These are phyloP conservation scores for Percopsis omiscomaycus DNA, from an alignment of 2,797 vertebrate genomes.

Conservation along the genomic window DNA sequence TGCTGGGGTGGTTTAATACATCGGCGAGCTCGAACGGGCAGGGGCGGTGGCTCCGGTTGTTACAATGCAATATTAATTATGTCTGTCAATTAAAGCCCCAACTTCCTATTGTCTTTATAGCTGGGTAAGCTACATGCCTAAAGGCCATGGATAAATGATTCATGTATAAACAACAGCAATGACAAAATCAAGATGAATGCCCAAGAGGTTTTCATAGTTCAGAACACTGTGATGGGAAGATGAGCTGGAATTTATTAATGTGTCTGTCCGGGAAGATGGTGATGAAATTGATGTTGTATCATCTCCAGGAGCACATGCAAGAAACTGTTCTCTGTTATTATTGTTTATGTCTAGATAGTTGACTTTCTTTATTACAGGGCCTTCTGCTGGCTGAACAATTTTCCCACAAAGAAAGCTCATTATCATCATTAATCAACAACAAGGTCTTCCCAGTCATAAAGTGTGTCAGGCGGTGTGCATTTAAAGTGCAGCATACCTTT, in stretches of 20 bases:
- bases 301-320: neutral
- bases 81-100: slow-evolving; percentile 26
- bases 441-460: no score
- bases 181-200: slow-evolving; percentile 18
- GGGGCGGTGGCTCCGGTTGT: no score
- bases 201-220: neutral
- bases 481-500: no score
- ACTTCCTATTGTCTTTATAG: slow-evolving; percentile 28
- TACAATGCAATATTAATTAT: neutral
- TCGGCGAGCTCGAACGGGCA: no score
- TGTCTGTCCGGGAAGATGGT: slow-evolving; percentile 6
- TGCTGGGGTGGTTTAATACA: no score
- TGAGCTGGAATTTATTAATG: neutral
- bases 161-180: slow-evolving; percentile 15
- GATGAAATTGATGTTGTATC: neutral
- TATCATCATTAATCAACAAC: no score
- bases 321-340: neutral
- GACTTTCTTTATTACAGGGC: no score
- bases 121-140: slow-evolving; percentile 34
- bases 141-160: slow-evolving; percentile 27
- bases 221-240: neutral
- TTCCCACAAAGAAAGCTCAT: no score
- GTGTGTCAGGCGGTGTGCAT: no score
- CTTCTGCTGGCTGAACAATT: no score
- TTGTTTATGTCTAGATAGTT: no score